Evolutionary conservation across 2,888 invertebrate species (phyloP).

Genomic region (Pollenia labialis): DNA sequence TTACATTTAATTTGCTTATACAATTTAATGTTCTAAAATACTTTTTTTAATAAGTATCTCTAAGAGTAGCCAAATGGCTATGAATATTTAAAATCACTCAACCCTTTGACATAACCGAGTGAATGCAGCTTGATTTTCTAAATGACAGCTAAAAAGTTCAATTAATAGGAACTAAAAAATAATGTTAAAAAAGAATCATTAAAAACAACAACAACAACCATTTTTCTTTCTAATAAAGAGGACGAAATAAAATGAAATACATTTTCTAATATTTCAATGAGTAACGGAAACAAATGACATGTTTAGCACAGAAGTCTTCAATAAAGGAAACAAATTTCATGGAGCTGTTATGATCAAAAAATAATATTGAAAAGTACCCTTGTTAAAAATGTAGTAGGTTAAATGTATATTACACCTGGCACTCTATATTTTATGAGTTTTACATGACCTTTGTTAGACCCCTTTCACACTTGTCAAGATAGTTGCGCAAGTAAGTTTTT

Average conservation of each 20-base stretch:
- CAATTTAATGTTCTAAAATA: too few relatives aligned
- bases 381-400: constrained; percentile 4
- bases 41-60: too few relatives aligned
- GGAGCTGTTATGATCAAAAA: constrained; percentile 26
- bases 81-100: constrained; percentile 20
- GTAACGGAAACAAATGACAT: background rate
- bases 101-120: constrained; percentile 22
- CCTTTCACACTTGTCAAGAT: too few relatives aligned
- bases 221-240: constrained; percentile 45
- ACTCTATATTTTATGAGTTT: background rate
- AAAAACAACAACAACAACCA: constrained; percentile 48
- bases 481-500: too few relatives aligned
- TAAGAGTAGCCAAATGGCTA: too few relatives aligned
- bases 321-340: constrained; percentile 4
- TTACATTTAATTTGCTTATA: constrained; percentile 14
- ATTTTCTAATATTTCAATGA: background rate
- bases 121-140: constrained; percentile 26
- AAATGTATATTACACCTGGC: background rate
- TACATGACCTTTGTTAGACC: too few relatives aligned
- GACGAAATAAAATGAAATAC: constrained; percentile 2
- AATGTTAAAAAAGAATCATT: constrained; percentile 15
- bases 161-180: constrained; percentile 23
- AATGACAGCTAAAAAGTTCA: constrained; percentile 52
- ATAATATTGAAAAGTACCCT: constrained; percentile 19
- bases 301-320: background rate